Evolutionary conservation across 2,113 vertebrate genomes (phyloP), one percentile per base, ranked within the genome.

Genomic region (Eleginops maclovinus): DNA sequence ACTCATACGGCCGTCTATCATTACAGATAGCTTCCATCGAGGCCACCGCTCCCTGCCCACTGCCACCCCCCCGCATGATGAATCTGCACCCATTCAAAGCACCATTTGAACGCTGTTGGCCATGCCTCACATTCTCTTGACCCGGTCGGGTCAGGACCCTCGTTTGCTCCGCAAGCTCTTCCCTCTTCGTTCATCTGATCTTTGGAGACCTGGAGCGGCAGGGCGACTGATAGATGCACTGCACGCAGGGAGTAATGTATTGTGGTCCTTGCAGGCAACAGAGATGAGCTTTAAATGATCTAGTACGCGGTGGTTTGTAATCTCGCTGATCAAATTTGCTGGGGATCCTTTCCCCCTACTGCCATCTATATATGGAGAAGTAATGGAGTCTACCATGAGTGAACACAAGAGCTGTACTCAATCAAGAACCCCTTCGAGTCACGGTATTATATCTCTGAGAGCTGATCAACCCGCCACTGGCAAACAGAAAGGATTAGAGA

Each of bases 271-370:
- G 78, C 80, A 81, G 88, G 88, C 75, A 79, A 85, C 88, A 84
- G 83, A 89, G 83, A 93, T 91, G 87, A 84, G 85, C 83, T 91
- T 91, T 89, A 89, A 92, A 94, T 94, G 89, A 91, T 90, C 84
- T 89, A 87, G 73, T 85, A 87, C 75, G 55, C n/a, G 2, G 82
- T 77, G 77, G 66, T 83, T 89, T 91, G 89, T 91, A 91, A 91
- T 93, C 89, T 91, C 70, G 53, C 87, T 90, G 77, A 93, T 93
- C 87, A 88, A 86, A 93, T 93, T 93, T 90, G 78, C 82, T 41
- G 72, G 71, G 60, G 79, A 87, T 87, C 82, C 61, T 87, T 74
- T 89, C 31, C 77, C 67, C 59, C 59, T 8, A 49, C 78, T 78
- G 73, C 88, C 64, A 59, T 81, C 87, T 79, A 77, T 86, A 83